These are phyloP conservation scores for Drosophila sordidapex DNA, from an alignment of 2,888 invertebrate species.

Conservation along the genomic window DNA sequence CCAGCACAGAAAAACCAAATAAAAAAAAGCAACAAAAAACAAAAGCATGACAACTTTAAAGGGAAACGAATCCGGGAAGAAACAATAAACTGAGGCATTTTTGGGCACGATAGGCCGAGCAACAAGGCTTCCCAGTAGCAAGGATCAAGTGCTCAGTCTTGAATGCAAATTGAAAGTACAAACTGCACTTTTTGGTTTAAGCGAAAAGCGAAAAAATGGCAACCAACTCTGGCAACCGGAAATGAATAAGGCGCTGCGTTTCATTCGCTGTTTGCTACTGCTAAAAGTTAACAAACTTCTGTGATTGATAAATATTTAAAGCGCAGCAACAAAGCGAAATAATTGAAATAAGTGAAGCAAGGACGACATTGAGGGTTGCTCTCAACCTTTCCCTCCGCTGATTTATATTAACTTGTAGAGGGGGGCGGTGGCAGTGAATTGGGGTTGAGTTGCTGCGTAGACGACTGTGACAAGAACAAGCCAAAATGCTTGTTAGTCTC, in stretches of 20 bases:
- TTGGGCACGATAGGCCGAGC: constrained; percentile 38
- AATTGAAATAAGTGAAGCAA: constrained; percentile 85
- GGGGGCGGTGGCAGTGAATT: background rate
- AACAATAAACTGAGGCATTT: constrained; percentile 60
- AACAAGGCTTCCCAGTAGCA: constrained; percentile 9
- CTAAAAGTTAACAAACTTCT: constrained; percentile 83
- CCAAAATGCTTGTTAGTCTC: constrained; percentile 66
- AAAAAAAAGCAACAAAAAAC: background rate
- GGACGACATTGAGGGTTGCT: constrained; percentile 63
- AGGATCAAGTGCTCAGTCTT: constrained; percentile 55
- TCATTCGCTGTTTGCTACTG: constrained; percentile 21
- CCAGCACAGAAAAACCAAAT: background rate
- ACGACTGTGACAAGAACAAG: constrained; percentile 69
- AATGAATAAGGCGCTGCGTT: constrained; percentile 44
- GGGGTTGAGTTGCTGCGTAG: constrained; percentile 34
- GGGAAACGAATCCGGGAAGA: constrained; percentile 9
- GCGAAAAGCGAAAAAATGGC: background rate
- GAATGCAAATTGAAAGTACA: constrained; percentile 72
- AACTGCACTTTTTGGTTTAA: constrained; percentile 57
- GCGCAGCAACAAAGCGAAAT: constrained; percentile 84
- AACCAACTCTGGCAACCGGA: constrained; percentile 30
- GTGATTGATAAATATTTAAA: constrained; percentile 85
- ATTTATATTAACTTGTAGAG: background rate
- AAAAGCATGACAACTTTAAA: constrained; percentile 3
- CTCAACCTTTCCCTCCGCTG: constrained; percentile 16